Evolutionary conservation across 1,140 invertebrate genomes (phyloP), one percentile per base, ranked within the genome.

Genomic region (Andrena cerasifolii): DNA sequence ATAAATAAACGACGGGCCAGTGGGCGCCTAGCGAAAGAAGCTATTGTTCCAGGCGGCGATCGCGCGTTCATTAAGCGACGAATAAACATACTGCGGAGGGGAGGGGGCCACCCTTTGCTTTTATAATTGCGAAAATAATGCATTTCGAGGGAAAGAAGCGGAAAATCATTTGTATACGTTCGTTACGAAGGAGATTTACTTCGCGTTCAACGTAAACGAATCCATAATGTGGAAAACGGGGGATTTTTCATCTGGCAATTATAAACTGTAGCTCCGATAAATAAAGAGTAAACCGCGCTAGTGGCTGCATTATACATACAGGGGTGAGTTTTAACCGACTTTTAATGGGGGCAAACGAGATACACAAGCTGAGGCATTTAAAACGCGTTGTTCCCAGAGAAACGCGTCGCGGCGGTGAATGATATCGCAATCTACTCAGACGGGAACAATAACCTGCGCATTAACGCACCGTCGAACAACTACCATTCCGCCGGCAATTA

Each of bases 1-100:
- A 67, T 75, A 75, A 45, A 75, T 75, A 68, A 75, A 75, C 58
- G 73, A 75, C 72, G 72, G 54, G 21, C 24, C 24, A 10, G 40
- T 18, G 43, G 62, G 21, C n/a, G 28, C 26, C 4, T 24, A 10
- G 21, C 14, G 6, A 43, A 63, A 40, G 49, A 21, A 21, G 61
- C 63, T 75, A 67, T 75, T 75, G 51, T 67, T 54, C 56, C 18
- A 49, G 36, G 3, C n/a, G 10, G 47, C 28, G 40, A 18, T 36
- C 18, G 18, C 31, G 53, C 63, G 63, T 58, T 67, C 45, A 51
- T 73, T 73, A 53, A 63, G 70, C 70, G 47, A 16, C 33, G 49
- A 51, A 73, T 36, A 73, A 73, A 63, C 56, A 61, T 28, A 10
- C 16, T 16, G 26, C 16, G 6, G 33, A 16, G 24, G 26, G 7